phyloP scores from a whole-genome alignment of 2,113 vertebrate genomes.

The Bubalus kerabau region DNA sequence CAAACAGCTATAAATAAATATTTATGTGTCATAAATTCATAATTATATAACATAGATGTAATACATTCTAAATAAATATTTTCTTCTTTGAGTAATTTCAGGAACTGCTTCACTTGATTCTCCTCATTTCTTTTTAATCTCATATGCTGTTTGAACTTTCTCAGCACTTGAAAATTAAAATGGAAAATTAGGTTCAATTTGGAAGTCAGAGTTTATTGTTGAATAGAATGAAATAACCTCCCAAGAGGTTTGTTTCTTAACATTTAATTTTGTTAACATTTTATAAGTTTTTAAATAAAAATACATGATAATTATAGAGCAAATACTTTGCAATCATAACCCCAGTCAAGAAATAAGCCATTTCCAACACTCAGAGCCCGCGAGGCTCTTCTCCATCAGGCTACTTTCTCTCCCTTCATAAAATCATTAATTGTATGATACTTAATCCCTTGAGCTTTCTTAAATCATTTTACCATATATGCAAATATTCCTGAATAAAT shows the following conservation, averaged over 20 bases:
- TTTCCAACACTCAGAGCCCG: background rate
- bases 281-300: background rate
- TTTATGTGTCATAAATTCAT: background rate
- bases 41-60: background rate
- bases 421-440: background rate
- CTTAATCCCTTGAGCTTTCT: background rate
- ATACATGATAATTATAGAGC: background rate
- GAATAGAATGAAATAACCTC: conserved; percentile 61
- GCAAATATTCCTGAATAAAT: background rate
- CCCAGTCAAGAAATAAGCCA: background rate
- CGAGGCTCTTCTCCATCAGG: background rate
- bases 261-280: background rate
- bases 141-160: background rate
- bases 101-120: background rate
- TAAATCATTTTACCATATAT: background rate
- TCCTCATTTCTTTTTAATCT: background rate
- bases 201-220: conserved; percentile 21
- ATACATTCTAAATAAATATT: background rate
- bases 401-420: background rate
- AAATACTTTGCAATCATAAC: background rate
- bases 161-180: background rate
- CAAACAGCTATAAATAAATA: background rate
- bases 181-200: background rate
- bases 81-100: conserved; percentile 9
- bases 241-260: conserved; percentile 63